Evolutionary conservation across 2,797 vertebrate genomes (phyloP).

Genomic region (Pogoniulus pusillus): DNA sequence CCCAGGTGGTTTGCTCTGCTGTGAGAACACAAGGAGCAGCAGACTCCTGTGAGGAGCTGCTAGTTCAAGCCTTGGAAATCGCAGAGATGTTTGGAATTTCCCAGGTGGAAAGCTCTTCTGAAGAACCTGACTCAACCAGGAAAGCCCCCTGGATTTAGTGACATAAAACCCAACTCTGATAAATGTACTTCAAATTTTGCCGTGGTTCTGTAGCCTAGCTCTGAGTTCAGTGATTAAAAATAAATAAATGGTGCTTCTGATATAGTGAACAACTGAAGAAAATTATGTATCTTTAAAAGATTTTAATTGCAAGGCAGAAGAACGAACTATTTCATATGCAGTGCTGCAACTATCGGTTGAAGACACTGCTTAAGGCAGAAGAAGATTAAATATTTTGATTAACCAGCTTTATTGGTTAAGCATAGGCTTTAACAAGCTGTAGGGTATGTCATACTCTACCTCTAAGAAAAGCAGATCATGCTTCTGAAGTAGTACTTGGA

Average conservation of each 20-base stretch:
- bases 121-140: not conserved
- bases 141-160: not conserved
- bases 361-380: not conserved
- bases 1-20: not conserved
- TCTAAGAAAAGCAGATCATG: not conserved
- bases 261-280: not conserved
- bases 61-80: not conserved
- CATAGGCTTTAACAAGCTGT: not conserved
- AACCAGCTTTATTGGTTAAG: slow-evolving; percentile 18
- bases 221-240: not conserved
- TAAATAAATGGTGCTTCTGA: not conserved
- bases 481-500: not conserved
- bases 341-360: not conserved
- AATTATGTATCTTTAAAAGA: not conserved
- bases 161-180: not conserved
- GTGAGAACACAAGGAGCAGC: not conserved
- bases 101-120: not conserved
- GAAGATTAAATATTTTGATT: slow-evolving; percentile 27
- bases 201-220: not conserved
- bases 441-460: not conserved
- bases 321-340: not conserved
- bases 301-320: not conserved
- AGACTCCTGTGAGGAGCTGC: not conserved
- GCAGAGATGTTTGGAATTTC: not conserved
- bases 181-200: not conserved